A percentile compares a stretch with the other conserved stretches of the same genome.
These are phyloP conservation scores for Dolichoris vasculosae DNA, from an alignment of 1,140 invertebrate genomes.

Conservation along the genomic window DNA sequence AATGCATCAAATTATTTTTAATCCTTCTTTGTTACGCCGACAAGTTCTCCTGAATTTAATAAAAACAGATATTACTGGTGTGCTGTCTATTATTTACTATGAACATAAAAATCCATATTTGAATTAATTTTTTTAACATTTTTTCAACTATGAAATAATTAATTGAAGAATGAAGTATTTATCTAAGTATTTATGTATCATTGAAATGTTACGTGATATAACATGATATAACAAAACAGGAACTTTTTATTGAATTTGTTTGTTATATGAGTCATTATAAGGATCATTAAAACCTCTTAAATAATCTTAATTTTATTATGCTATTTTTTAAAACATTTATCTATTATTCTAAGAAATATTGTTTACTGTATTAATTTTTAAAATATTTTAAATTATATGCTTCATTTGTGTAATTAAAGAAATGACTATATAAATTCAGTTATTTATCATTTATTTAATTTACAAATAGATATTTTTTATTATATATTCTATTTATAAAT, in stretches of 20 bases:
- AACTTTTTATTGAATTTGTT: background rate
- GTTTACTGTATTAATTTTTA: no score
- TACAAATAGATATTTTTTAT: no score
- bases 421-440: no score
- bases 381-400: no score
- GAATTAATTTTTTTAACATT: background rate
- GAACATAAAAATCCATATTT: background rate
- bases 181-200: background rate
- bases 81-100: background rate
- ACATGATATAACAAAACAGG: background rate
- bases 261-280: background rate
- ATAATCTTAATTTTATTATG: background rate
- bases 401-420: no score
- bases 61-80: background rate
- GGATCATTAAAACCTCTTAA: background rate
- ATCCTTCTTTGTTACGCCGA: background rate
- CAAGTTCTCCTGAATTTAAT: background rate
- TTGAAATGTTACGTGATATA: background rate
- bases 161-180: background rate
- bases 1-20: background rate
- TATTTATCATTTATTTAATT: no score
- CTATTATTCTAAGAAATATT: no score
- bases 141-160: background rate
- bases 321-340: background rate
- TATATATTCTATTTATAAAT: no score